phyloP scores from a whole-genome alignment of 1,140 invertebrate species.

The Radopholus similis region DNA sequence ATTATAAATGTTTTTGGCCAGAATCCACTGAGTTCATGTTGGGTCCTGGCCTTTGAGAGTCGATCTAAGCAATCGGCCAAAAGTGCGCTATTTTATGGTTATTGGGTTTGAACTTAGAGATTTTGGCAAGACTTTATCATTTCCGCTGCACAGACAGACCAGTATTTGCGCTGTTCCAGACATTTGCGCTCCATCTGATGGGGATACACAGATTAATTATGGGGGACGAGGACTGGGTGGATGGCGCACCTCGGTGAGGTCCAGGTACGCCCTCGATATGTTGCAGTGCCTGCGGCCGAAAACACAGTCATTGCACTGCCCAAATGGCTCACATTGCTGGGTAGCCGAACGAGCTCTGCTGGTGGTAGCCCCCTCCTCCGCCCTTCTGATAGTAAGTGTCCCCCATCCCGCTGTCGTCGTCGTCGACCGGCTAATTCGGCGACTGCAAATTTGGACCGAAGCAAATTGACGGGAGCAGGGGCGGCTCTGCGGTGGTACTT shows the following conservation, averaged over 20 bases:
- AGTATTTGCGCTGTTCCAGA: slow-evolving; percentile 57
- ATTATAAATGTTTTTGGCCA: neutral
- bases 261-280: slow-evolving; percentile 51
- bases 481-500: too few species aligned
- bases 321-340: slow-evolving; percentile 11
- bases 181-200: slow-evolving; percentile 52
- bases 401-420: slow-evolving; percentile 1
- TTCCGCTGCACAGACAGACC: slow-evolving; percentile 29
- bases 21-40: too few species aligned
- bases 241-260: slow-evolving; percentile 50
- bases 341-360: slow-evolving; percentile 28
- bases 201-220: neutral
- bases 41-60: too few species aligned
- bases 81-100: too few species aligned
- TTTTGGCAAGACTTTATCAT: neutral
- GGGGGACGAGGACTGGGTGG: too few species aligned
- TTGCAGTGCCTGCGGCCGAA: slow-evolving; percentile 38
- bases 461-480: neutral
- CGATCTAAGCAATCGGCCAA: too few species aligned
- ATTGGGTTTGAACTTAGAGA: too few species aligned
- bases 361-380: slow-evolving; percentile 20
- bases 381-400: slow-evolving; percentile 26
- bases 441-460: neutral
- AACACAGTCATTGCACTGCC: neutral
- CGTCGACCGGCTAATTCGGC: neutral